phyloP scores from a whole-genome alignment of 2,113 vertebrate genomes.

The Mesitornis unicolor region DNA sequence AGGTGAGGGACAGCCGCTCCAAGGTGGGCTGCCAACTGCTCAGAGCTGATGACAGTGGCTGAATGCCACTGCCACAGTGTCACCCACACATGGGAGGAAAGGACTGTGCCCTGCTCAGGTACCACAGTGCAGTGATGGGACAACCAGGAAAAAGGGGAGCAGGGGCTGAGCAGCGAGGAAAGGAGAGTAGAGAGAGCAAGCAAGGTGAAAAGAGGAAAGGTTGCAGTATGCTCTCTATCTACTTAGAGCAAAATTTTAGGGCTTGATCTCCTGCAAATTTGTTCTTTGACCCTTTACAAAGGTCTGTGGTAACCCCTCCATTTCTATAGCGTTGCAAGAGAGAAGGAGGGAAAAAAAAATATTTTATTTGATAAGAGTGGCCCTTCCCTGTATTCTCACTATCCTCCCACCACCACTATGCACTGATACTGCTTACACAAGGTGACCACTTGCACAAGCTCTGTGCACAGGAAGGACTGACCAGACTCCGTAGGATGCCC shows the following conservation, averaged over 20 bases:
- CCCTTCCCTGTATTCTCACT: background rate
- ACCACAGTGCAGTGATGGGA: fast-evolving
- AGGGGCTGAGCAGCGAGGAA: background rate
- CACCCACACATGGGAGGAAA: background rate
- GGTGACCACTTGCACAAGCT: background rate
- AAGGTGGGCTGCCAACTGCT: fast-evolving
- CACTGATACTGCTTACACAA: background rate
- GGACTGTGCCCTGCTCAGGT: background rate
- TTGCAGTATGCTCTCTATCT: background rate
- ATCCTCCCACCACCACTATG: background rate
- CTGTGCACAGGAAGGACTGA: background rate
- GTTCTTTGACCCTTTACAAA: background rate
- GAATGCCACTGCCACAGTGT: background rate
- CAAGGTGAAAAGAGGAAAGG: background rate
- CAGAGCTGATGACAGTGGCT: fast-evolving
- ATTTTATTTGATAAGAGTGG: background rate
- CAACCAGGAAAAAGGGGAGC: background rate
- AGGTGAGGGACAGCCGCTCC: background rate
- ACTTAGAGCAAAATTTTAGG: background rate
- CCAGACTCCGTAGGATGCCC: fast-evolving
- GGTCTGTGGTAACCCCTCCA: background rate
- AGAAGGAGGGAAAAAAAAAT: fast-evolving
- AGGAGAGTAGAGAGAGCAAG: background rate
- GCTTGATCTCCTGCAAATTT: background rate
- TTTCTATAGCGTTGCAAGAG: background rate